Conservation (phyloP, 2,113 vertebrate species). For the Dipodomys spectabilis region DNA sequence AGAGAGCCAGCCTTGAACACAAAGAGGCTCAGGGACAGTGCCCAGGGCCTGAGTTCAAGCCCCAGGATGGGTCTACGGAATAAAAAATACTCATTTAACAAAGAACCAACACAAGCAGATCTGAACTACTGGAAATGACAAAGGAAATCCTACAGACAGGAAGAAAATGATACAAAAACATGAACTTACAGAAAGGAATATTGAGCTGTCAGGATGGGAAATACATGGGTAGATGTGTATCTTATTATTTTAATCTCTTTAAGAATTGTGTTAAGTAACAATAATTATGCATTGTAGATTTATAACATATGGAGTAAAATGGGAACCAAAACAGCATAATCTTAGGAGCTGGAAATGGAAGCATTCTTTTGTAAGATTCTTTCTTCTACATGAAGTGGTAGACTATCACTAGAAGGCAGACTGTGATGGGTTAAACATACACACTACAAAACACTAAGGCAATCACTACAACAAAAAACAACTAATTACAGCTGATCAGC, state of each 20-base stretch:
- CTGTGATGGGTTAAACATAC: neutral
- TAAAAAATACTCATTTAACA: too few species aligned
- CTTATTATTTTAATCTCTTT: neutral
- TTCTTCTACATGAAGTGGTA: neutral
- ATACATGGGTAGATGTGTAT: neutral
- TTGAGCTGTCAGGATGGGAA: too few species aligned
- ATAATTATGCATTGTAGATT: neutral
- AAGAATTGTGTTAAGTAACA: neutral
- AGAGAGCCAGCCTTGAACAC: too few species aligned
- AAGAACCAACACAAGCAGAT: neutral
- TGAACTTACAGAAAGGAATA: neutral
- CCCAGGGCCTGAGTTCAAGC: too few species aligned
- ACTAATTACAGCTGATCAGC: neutral
- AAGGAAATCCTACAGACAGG: neutral
- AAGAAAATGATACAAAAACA: neutral
- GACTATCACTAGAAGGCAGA: neutral
- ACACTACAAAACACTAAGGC: neutral
- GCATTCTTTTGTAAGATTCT: neutral
- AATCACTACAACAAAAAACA: neutral
- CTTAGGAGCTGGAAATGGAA: neutral
- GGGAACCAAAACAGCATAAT: neutral
- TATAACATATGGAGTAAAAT: neutral
- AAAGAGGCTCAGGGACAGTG: too few species aligned
- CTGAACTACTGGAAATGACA: neutral
- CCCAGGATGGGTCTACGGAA: too few species aligned